These are phyloP conservation scores for Arizona elegans DNA, from an alignment of 2,113 vertebrate genomes.

Conservation along the genomic window DNA sequence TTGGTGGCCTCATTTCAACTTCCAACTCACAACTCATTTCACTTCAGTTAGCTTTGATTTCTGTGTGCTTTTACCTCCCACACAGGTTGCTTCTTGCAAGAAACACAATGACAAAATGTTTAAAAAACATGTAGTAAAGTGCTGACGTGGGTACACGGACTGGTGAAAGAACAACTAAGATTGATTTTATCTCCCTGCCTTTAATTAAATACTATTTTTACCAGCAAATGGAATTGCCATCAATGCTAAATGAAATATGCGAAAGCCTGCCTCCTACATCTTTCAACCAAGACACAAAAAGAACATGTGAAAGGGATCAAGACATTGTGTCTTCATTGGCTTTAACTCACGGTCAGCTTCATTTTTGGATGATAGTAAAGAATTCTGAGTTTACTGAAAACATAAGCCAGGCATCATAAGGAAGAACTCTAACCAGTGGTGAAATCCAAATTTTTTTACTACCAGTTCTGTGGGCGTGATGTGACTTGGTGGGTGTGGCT, in stretches of 20 bases:
- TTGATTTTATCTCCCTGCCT: neutral
- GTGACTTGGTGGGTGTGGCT: no score
- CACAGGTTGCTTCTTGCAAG: neutral
- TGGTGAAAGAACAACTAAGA: neutral
- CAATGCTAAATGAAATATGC: neutral
- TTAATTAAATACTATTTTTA: neutral
- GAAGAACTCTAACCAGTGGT: neutral
- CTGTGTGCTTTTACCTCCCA: neutral
- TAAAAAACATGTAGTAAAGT: neutral
- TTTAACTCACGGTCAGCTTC: neutral
- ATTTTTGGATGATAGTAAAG: neutral
- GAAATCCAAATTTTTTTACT: no score
- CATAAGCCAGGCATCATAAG: neutral
- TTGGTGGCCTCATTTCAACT: neutral
- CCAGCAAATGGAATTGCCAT: neutral
- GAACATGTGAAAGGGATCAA: neutral
- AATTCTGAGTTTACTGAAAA: neutral
- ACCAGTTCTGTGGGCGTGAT: no score
- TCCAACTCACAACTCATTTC: slow-evolving; percentile 8
- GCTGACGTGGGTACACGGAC: neutral
- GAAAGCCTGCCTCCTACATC: neutral
- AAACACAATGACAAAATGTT: neutral
- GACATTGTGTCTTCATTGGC: neutral
- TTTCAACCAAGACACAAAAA: neutral
- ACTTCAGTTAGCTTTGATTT: neutral